phyloP scores from a whole-genome alignment of 2,888 invertebrate species.

The Neoscelio sp. region DNA sequence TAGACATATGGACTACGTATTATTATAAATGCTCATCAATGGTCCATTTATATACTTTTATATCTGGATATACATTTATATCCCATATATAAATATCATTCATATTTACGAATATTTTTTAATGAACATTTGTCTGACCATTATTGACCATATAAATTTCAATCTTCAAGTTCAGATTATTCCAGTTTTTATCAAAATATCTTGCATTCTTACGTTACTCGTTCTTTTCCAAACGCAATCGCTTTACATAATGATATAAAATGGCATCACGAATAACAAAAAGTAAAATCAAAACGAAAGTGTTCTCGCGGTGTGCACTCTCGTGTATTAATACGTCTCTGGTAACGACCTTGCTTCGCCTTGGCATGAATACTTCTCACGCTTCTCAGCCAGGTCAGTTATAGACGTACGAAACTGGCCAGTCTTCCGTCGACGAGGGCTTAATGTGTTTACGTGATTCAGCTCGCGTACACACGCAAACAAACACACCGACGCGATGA shows the following conservation, averaged over 20 bases:
- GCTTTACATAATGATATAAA: not conserved
- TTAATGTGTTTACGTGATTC: conserved; percentile 69
- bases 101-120: no score
- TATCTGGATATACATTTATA: no score
- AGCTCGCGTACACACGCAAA: not conserved
- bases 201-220: no score
- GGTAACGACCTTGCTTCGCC: conserved; percentile 73
- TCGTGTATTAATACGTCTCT: conserved; percentile 57
- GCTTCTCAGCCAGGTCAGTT: conserved; percentile 74
- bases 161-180: no score
- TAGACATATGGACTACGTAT: no score
- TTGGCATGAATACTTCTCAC: conserved; percentile 73
- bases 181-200: no score
- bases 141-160: no score
- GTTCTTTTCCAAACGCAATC: not conserved
- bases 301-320: conserved; percentile 37
- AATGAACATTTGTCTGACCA: no score
- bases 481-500: conserved; percentile 1
- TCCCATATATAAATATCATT: no score
- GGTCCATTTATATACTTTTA: no score
- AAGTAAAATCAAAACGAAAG: conserved; percentile 50
- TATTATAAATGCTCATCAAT: no score
- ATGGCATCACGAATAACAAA: conserved; percentile 18
- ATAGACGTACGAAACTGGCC: conserved; percentile 70
- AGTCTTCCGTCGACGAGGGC: conserved; percentile 60